Evolutionary conservation across 2,113 vertebrate species (phyloP).

Genomic region (Neolamprologus variostigma): DNA sequence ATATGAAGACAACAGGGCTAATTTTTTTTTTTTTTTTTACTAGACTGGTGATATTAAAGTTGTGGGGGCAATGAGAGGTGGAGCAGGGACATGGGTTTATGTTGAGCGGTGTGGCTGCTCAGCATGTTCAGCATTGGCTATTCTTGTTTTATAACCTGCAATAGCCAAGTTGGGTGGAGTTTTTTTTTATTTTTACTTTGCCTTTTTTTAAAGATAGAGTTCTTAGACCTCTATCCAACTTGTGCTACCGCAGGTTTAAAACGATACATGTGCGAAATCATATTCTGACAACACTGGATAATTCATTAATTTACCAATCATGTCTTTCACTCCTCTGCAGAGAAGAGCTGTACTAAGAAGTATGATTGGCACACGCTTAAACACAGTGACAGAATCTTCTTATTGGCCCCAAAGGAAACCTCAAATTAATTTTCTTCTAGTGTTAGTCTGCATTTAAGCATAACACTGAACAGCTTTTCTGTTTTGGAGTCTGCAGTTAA

Average conservation of each 20-base stretch:
- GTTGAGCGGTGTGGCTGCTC: neutral
- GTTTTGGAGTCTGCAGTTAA: constrained; percentile 44
- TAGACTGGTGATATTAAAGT: neutral
- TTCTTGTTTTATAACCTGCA: constrained; percentile 22
- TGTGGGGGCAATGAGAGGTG: neutral
- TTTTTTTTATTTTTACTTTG: neutral
- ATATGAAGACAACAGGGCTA: constrained; percentile 24
- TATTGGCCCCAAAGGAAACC: neutral
- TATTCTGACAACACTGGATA: constrained; percentile 16
- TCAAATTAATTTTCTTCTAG: neutral
- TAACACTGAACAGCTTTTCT: constrained; percentile 1
- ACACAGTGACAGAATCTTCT: neutral
- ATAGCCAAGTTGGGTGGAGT: neutral
- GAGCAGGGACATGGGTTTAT: neutral
- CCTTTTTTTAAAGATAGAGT: neutral
- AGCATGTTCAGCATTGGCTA: neutral
- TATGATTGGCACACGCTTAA: neutral
- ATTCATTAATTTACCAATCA: neutral
- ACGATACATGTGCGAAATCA: neutral
- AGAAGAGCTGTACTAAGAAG: neutral
- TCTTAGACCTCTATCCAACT: neutral
- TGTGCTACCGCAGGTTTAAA: neutral
- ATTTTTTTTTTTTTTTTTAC: neutral
- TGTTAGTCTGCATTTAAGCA: neutral
- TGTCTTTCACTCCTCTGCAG: constrained; percentile 30